Evolutionary conservation across 2,888 invertebrate species (phyloP).

Genomic region (Nymphalis c-album): DNA sequence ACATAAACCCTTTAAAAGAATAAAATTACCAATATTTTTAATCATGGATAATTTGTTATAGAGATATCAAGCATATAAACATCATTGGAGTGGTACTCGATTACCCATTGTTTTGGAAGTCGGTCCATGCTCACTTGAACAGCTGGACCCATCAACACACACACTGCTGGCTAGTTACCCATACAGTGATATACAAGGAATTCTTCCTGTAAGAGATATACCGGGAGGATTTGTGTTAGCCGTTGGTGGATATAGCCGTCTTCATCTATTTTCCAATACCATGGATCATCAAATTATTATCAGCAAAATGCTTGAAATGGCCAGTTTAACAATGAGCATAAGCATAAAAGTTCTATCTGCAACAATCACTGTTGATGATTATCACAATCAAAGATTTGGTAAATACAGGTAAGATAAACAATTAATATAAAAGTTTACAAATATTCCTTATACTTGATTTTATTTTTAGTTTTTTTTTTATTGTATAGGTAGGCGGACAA

Average conservation of each 20-base stretch:
- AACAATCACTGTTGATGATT: slow-evolving; percentile 92
- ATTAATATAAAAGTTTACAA: neutral
- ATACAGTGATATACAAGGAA: slow-evolving; percentile 73
- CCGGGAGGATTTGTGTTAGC: slow-evolving; percentile 96
- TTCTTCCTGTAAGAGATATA: slow-evolving; percentile 89
- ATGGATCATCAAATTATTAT: slow-evolving; percentile 93
- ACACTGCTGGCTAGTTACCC: slow-evolving; percentile 85
- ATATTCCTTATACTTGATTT: neutral
- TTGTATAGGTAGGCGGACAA: no score
- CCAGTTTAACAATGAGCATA: slow-evolving; percentile 89
- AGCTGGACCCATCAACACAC: slow-evolving; percentile 93
- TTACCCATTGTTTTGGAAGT: slow-evolving; percentile 94
- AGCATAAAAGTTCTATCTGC: slow-evolving; percentile 91
- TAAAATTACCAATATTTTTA: neutral
- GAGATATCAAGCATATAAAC: slow-evolving; percentile 95
- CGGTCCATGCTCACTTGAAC: slow-evolving; percentile 95
- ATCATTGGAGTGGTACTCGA: slow-evolving; percentile 97
- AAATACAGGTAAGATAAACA: slow-evolving; percentile 87
- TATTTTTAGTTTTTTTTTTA: no score
- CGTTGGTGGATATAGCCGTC: slow-evolving; percentile 93
- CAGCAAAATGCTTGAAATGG: slow-evolving; percentile 91
- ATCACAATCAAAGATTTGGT: slow-evolving; percentile 93
- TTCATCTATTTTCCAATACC: slow-evolving; percentile 93
- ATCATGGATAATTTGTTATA: slow-evolving; percentile 49
- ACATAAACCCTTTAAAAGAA: no score